These are phyloP conservation scores for Cephalopholis sonnerati DNA, from an alignment of 2,113 vertebrate genomes.

Conservation along the genomic window DNA sequence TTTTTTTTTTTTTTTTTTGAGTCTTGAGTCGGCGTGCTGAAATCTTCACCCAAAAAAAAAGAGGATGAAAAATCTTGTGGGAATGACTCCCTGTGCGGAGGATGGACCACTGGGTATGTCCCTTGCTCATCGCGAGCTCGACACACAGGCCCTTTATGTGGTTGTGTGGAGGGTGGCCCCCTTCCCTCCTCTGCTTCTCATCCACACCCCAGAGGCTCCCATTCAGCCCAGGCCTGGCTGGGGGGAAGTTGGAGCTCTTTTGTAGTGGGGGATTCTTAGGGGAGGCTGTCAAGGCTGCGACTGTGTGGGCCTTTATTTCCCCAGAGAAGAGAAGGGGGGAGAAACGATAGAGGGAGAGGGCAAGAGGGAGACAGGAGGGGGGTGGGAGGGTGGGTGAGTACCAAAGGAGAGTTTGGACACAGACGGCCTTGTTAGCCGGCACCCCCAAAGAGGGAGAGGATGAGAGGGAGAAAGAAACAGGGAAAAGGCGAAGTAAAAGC, in stretches of 20 bases:
- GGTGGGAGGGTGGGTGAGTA: conserved; percentile 35
- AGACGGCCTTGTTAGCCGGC: conserved; percentile 82
- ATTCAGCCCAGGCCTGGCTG: conserved; percentile 80
- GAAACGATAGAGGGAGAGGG: conserved; percentile 74
- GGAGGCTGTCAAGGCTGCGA: conserved; percentile 85
- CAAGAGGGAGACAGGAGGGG: conserved; percentile 58
- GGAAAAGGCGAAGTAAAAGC: conserved; percentile 60
- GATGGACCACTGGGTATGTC: conserved; percentile 66
- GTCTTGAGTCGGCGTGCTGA: conserved; percentile 26
- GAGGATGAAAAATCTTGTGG: conserved; percentile 54
- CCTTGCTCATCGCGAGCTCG: conserved; percentile 67
- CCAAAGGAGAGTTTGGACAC: conserved; percentile 81
- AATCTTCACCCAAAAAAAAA: conserved; percentile 31
- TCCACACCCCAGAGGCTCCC: conserved; percentile 82
- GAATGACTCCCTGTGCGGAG: conserved; percentile 59
- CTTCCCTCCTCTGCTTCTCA: conserved; percentile 76
- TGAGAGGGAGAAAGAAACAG: conserved; percentile 63
- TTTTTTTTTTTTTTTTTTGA: not conserved
- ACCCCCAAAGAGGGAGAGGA: conserved; percentile 71
- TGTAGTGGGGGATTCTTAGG: conserved; percentile 81
- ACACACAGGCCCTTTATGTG: conserved; percentile 86
- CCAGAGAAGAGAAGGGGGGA: conserved; percentile 66
- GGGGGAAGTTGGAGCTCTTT: conserved; percentile 81
- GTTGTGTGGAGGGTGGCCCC: conserved; percentile 77
- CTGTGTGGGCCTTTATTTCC: conserved; percentile 86